Evolutionary conservation across 1,140 invertebrate genomes (phyloP), one percentile per base, ranked within the genome.

Genomic region (Dinothrombium tinctorium): DNA sequence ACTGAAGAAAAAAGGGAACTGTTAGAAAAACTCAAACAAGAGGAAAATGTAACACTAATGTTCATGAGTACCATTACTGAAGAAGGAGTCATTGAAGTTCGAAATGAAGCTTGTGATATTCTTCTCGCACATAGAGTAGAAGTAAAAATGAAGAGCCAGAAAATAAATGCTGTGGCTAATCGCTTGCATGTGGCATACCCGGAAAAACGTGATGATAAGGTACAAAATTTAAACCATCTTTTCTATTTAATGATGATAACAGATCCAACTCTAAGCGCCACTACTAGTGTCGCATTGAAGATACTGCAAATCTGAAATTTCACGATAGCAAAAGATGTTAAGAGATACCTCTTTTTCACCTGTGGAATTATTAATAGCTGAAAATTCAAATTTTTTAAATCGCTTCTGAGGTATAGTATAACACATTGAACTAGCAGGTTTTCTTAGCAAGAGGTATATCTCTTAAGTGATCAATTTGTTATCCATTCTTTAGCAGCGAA

Each of bases 31-130:
- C 58, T 86, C 36, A 69, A 77, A 54, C 54, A 48, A 44, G 66
- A 72, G 48, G 65, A 69, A 29, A 65, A 70, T 37, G 64, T 92
- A 9, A 73, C 74, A 0, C 54, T 96, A 0, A 59, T 94, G 52
- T 68, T 82, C 53, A 94, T 95, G 80, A 94, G 86, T 28, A 94
- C 89, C 0, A 54, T 94, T 0, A 80, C 73, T 26, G 81, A 89
- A 47, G 69, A 77, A 40, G 92, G 90, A 0, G 78, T 99, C 0
- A 86, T 92, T 67, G 74, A 84, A 48, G 77, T 96, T 38, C 33
- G 50, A 41, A 53, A 55, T 40, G 45, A 89, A 63, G 87, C 89
- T 11, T 99, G 92, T 63, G 89, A 98, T 57, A 64, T 73, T 42
- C 62, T 99, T 22, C 60, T 99, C 4, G 72, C 77, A 2, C 81